Evolutionary conservation across 2,797 vertebrate species (phyloP).

Genomic region (Molothrus ater): DNA sequence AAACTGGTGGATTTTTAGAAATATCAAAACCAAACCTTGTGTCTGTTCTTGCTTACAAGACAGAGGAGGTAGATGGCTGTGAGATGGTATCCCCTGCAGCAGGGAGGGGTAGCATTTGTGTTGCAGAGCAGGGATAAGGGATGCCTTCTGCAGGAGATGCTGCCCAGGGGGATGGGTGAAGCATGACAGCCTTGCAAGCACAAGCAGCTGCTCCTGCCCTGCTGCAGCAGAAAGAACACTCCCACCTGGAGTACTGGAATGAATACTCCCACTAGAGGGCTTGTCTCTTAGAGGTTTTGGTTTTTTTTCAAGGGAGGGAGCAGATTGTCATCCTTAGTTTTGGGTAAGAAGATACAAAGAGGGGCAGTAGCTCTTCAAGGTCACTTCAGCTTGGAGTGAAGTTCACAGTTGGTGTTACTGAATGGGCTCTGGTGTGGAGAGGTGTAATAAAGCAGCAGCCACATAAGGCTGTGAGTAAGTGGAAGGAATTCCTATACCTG

Average conservation of each 20-base stretch:
- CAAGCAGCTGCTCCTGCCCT: accelerated
- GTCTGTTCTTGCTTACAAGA: not conserved
- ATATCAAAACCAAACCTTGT: not conserved
- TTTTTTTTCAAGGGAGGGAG: not conserved
- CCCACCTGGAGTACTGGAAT: not conserved
- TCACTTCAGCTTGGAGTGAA: not conserved
- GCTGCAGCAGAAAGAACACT: accelerated
- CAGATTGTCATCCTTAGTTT: not conserved
- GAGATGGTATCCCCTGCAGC: not conserved
- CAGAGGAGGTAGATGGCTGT: accelerated
- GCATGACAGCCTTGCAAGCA: accelerated
- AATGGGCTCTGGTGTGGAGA: not conserved
- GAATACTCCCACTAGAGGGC: not conserved
- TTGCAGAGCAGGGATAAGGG: accelerated
- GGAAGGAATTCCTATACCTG: not conserved
- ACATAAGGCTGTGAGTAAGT: not conserved
- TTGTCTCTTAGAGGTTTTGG: not conserved
- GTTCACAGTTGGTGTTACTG: not conserved
- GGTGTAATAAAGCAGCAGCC: not conserved
- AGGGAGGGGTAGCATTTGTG: accelerated
- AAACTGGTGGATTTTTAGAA: not conserved
- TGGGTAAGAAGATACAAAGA: not conserved
- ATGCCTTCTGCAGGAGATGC: not conserved
- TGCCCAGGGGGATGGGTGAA: accelerated
- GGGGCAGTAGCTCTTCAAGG: not conserved